These are phyloP conservation scores for Cathartes aura DNA, from an alignment of 2,113 vertebrate species.

Conservation along the genomic window DNA sequence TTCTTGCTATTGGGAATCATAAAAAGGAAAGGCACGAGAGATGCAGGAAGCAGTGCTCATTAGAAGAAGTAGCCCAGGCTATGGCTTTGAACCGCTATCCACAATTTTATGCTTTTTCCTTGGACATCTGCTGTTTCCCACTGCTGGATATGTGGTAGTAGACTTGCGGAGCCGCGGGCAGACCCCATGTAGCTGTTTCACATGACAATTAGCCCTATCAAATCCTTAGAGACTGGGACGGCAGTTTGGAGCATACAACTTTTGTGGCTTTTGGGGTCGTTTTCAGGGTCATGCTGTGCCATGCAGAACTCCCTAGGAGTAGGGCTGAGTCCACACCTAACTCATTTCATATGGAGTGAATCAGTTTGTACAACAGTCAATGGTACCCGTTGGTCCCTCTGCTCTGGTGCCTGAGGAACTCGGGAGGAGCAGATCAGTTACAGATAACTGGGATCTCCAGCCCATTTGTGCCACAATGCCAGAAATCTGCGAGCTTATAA, in stretches of 20 bases:
- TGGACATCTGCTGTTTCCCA: not conserved
- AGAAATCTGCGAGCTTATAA: constrained; percentile 66
- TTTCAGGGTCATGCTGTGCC: not conserved
- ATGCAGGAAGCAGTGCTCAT: not conserved
- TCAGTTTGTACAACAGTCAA: not conserved
- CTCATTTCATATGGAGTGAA: rapidly evolving
- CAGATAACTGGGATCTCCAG: not conserved
- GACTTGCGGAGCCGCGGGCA: not conserved
- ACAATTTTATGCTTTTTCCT: not conserved
- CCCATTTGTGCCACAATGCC: not conserved
- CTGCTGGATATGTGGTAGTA: rapidly evolving
- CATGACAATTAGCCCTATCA: not conserved
- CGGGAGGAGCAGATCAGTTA: not conserved
- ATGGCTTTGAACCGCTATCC: not conserved
- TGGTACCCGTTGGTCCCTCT: not conserved
- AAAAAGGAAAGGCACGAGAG: not conserved
- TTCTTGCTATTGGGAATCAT: not conserved
- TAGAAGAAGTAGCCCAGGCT: not conserved
- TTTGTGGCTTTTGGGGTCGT: not conserved
- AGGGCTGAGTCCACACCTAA: not conserved
- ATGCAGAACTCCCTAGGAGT: not conserved
- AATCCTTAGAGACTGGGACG: not conserved
- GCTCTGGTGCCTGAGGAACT: not conserved
- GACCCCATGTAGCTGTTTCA: not conserved
- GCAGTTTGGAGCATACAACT: not conserved